Percentiles rank a stretch among this genome's conserved stretches.
Evolutionary conservation across 2,888 invertebrate genomes (phyloP).

Genomic region (Eumacrocentrus americanus): DNA sequence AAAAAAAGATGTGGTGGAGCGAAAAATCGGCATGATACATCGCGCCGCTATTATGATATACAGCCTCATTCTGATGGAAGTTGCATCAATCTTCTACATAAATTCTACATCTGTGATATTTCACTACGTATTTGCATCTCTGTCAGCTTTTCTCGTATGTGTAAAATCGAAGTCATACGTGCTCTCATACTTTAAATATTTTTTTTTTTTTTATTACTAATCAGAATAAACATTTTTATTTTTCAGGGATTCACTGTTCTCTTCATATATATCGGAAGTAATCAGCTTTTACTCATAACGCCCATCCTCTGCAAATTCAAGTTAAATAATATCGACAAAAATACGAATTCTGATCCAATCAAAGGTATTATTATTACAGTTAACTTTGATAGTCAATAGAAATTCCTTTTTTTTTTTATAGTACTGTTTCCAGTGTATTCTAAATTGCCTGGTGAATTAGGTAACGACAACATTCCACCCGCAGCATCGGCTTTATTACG

Average conservation of each 20-base stretch:
- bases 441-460: conserved; percentile 70
- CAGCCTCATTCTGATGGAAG: conserved; percentile 67
- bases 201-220: conserved; percentile 9
- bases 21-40: conserved; percentile 67
- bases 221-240: conserved; percentile 1
- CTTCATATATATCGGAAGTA: conserved; percentile 47
- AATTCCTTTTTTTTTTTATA: background rate
- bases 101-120: conserved; percentile 67
- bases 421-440: conserved; percentile 64
- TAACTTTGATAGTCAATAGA: background rate
- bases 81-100: conserved; percentile 70
- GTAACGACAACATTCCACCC: conserved; percentile 67
- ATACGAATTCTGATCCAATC: conserved; percentile 52
- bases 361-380: conserved; percentile 48
- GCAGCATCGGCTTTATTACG: conserved; percentile 25
- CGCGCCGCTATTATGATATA: conserved; percentile 69
- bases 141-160: conserved; percentile 69
- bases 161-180: background rate
- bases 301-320: conserved; percentile 50
- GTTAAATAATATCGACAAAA: conserved; percentile 48
- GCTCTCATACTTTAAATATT: background rate
- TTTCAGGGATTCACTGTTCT: conserved; percentile 52
- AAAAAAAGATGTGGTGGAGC: conserved; percentile 55
- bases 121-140: conserved; percentile 67
- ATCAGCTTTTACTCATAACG: conserved; percentile 47